A percentile compares a stretch with the other conserved stretches of the same genome.
These are phyloP conservation scores for Hydrocynus forskahlii DNA, from an alignment of 2,797 vertebrate genomes.

Conservation along the genomic window DNA sequence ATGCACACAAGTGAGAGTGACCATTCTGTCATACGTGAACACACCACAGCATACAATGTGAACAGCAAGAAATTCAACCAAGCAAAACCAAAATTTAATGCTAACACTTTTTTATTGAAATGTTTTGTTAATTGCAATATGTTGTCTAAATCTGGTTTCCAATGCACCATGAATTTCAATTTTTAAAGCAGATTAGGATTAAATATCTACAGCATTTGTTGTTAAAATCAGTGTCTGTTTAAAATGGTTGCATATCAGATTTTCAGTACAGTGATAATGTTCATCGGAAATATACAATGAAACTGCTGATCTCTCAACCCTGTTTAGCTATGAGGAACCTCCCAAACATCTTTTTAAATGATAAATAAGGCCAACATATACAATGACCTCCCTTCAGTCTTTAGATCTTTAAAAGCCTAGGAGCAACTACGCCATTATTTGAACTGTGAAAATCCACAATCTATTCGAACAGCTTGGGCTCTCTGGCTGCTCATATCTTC, in stretches of 20 bases:
- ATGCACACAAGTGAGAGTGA: neutral
- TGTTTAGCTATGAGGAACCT: neutral
- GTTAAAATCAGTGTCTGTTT: neutral
- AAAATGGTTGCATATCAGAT: neutral
- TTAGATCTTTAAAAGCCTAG: neutral
- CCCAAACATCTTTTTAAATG: neutral
- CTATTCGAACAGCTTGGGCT: neutral
- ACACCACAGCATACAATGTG: too few relatives aligned
- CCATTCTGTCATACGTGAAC: too few relatives aligned
- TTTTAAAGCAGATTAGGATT: too few relatives aligned
- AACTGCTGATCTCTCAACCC: neutral
- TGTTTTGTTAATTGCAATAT: too few relatives aligned
- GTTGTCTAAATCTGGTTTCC: too few relatives aligned
- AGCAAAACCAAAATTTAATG: too few relatives aligned
- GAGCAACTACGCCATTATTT: neutral
- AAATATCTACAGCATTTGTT: too few relatives aligned
- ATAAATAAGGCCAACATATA: neutral
- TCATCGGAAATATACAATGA: neutral
- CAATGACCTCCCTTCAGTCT: neutral
- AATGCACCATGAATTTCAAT: too few relatives aligned
- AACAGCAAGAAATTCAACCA: too few relatives aligned
- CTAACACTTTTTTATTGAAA: too few relatives aligned
- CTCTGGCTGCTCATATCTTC: constrained; percentile 3
- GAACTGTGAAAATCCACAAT: neutral
- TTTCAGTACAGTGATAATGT: neutral